These are phyloP conservation scores for Channa maculata DNA, from an alignment of 2,113 vertebrate species.

Conservation along the genomic window DNA sequence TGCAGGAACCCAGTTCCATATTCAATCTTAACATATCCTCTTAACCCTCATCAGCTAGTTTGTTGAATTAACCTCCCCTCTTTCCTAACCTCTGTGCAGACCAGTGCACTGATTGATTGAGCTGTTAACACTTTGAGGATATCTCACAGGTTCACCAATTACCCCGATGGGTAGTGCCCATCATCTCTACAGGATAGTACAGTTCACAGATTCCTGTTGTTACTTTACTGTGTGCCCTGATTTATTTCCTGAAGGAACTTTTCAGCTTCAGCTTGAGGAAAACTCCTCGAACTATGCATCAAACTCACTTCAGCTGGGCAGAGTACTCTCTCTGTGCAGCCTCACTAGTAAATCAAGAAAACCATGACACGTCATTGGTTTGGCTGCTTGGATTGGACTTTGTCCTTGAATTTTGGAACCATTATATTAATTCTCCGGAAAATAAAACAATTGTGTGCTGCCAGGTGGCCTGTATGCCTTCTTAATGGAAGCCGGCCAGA, in stretches of 20 bases:
- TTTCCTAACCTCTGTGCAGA: background rate
- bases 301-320: background rate
- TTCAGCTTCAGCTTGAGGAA: slow-evolving; percentile 8
- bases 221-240: background rate
- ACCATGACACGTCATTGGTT: background rate
- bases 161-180: background rate
- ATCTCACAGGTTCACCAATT: background rate
- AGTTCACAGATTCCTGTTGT: background rate
- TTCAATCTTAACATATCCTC: background rate
- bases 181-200: background rate
- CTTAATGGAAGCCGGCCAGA: background rate
- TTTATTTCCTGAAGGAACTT: background rate
- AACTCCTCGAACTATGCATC: slow-evolving; percentile 6
- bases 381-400: background rate
- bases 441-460: background rate
- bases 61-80: background rate
- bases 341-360: slow-evolving; percentile 4
- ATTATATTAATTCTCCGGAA: background rate
- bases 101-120: background rate
- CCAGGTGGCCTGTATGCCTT: background rate
- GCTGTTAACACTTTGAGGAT: background rate
- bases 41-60: background rate
- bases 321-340: slow-evolving; percentile 11
- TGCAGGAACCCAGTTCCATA: background rate
- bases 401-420: background rate